phyloP scores from a whole-genome alignment of 2,888 invertebrate genomes.

The Drosophila neotestacea region DNA sequence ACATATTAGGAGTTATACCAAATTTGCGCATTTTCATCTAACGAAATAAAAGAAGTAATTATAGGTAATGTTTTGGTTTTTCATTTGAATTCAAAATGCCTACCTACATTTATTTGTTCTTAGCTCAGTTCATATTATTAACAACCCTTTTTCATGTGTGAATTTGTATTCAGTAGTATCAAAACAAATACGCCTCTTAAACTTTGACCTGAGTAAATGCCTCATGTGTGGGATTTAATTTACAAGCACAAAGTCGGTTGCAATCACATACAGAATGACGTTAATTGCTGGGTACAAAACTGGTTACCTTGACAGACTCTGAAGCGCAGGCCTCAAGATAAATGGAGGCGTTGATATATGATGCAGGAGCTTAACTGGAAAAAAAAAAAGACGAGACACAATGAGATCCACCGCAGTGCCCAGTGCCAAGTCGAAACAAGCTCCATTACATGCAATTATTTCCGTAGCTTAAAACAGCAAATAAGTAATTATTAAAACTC shows the following conservation, averaged over 20 bases:
- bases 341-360: slow-evolving; percentile 23
- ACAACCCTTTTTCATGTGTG: not conserved
- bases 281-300: slow-evolving; percentile 33
- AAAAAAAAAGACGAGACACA: slow-evolving; percentile 12
- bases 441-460: slow-evolving; percentile 39
- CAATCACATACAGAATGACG: slow-evolving; percentile 32
- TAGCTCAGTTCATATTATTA: not conserved
- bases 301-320: slow-evolving; percentile 15
- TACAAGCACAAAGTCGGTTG: not conserved
- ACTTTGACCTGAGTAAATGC: slow-evolving; percentile 34
- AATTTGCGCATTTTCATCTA: not conserved
- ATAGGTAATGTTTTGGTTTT: too few species aligned
- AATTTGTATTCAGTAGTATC: slow-evolving; percentile 2
- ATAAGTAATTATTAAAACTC: slow-evolving; percentile 18
- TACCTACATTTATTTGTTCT: slow-evolving; percentile 6
- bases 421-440: slow-evolving; percentile 19
- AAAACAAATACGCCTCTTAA: slow-evolving; percentile 10
- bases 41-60: too few species aligned
- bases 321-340: slow-evolving; percentile 2
- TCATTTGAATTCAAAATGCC: not conserved
- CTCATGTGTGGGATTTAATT: slow-evolving; percentile 1
- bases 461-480: slow-evolving; percentile 7
- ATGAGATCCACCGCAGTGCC: slow-evolving; percentile 14
- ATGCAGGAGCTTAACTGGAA: slow-evolving; percentile 28
- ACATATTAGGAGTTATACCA: not conserved